Evolutionary conservation across 2,113 vertebrate species (phyloP), one percentile per base, ranked within the genome.

Genomic region (Pseudorectes ferrugineus): DNA sequence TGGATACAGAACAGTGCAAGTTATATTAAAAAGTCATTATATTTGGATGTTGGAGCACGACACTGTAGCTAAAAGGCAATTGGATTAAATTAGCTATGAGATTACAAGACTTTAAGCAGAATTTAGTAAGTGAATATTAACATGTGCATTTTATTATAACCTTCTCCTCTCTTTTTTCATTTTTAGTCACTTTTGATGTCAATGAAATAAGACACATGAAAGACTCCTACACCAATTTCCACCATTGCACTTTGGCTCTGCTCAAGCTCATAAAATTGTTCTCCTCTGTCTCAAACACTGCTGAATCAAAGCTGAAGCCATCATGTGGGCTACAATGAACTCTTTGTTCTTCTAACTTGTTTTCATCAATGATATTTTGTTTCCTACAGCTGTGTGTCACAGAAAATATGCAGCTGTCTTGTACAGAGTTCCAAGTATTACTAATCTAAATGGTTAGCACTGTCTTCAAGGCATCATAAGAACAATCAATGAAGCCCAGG

Each of bases 11-110:
- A 95, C 82, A 92, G 67, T 94, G 70, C 48, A 96, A 94, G 80
- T 94, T 96, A 89, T 95, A 98, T 97, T 98, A 97, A 97, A 97
- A 98, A 97, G 63, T 95, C 96, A 97, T 97, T 98, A 96, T 95
- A 96, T 97, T 95, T 98, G 94, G 92, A 97, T 95, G 49, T 57
- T 85, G 63, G 85, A 97, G 83, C 90, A 97, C 97, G 76, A 94
- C 73, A 94, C 67, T 95, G 71, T 96, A 97, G 96, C 96, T 98
- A 95, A 98, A 97, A 98, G 89, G 93, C 95, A 97, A 93, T 94
- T 97, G 96, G 85, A 91, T 96, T 92, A 97, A 97, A 98, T 97
- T 95, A 97, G 72, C 65, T 97, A 89, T 95, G 93, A 96, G 96
- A 97, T 79, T 95, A 97, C 91, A 96, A 96, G 91, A 94, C 43